Evolutionary conservation across 2,888 invertebrate species (phyloP), one percentile per base, ranked within the genome.

Genomic region (Pseudanteris insignis): DNA sequence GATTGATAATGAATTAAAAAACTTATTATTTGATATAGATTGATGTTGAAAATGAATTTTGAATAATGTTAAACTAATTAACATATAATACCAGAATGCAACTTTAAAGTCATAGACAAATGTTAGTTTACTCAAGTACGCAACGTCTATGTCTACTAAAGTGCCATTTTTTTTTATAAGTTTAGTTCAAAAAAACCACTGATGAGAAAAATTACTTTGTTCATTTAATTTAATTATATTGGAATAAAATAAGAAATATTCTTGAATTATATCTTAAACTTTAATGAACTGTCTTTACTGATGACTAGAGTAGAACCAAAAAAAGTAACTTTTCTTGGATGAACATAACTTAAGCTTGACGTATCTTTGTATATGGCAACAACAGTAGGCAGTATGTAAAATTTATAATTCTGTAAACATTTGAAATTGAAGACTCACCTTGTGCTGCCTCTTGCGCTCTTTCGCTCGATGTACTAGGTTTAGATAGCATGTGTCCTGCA

Each of bases 401-500:
- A 62, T 6, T 65, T 41, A 48, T 37, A 44, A 40, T 48, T 43
- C 4, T 18, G 59, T 14, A 47, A 10, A 43, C 33, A 59, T 34
- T 33, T 26, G 36, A 13, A 46, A 57, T 46, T 47, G 9, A 55
- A 50, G 54, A 78, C 80, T 81, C 70, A 81, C 81, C 81, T 76
- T 81, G 81, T 51, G 75, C 73, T 65, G 78, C 72, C 61, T 81
- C 81, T 66, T 81, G 81, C 33, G 79, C 66, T 63, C 78, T 76
- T 48, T 80, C 80, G 26, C 77, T 76, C 14, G 80, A 80, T 62
- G 81, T 79, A 54, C 81, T 77, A 48, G 81, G 81, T 68, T 81
- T 81, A 9, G 78, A 75, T 50, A 81, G 72, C 63, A 81, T 71
- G 63, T 81, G 80, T 66, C 79, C 81, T 81, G 38, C 24, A 61